Conservation (phyloP, 2,888 invertebrate genomes). For the Synergus gifuensis region DNA sequence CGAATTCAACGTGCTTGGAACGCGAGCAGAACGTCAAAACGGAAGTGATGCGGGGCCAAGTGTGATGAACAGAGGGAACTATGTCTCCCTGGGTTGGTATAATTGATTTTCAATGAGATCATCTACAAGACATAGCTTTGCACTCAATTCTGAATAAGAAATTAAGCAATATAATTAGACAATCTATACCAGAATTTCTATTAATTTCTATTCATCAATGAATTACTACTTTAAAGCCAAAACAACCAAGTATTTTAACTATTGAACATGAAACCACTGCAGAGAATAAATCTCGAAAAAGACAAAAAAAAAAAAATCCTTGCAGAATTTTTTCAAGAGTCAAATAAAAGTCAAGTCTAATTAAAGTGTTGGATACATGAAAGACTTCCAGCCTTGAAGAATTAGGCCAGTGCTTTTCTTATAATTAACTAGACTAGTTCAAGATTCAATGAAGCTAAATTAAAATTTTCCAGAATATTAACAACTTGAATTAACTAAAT, state of each 20-base stretch:
- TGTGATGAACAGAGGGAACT: slow-evolving; percentile 41
- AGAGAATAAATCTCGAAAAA: too few relatives aligned
- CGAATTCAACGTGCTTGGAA: slow-evolving; percentile 32
- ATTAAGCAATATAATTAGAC: slow-evolving; percentile 15
- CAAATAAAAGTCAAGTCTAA: neutral
- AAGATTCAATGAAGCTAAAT: neutral
- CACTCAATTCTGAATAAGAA: slow-evolving; percentile 27
- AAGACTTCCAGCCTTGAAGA: neutral
- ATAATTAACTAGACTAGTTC: neutral
- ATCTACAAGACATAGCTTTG: slow-evolving; percentile 28
- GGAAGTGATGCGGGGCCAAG: slow-evolving; percentile 33
- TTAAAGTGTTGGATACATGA: neutral
- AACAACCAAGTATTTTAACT: too few relatives aligned
- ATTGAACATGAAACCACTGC: too few relatives aligned
- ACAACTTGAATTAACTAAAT: neutral
- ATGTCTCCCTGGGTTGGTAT: slow-evolving; percentile 32
- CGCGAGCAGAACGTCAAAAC: slow-evolving; percentile 33
- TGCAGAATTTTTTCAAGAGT: neutral
- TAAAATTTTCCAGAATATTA: slow-evolving; percentile 11
- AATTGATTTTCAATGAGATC: slow-evolving; percentile 36
- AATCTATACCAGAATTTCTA: neutral
- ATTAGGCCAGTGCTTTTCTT: neutral
- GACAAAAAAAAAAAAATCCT: too few relatives aligned
- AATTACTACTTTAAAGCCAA: too few relatives aligned
- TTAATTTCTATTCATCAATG: neutral